phyloP scores from a whole-genome alignment of 53 echinoderm and acorn worm species.

The Echinometra lucunter region DNA sequence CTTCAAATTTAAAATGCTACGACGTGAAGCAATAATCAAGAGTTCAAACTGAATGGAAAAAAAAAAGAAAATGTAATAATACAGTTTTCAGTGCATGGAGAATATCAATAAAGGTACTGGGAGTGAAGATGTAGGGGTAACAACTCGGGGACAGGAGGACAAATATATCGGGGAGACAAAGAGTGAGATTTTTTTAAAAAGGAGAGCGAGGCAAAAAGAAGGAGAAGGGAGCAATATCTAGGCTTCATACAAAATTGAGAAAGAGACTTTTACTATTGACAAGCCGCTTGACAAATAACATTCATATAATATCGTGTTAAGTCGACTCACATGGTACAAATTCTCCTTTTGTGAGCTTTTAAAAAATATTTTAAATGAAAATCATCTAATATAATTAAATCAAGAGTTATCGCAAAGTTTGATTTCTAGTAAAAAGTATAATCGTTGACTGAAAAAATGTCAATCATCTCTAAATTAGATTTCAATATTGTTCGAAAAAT shows the following conservation, averaged over 20 bases:
- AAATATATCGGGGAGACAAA: constrained; percentile 27
- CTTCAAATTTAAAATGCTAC: constrained; percentile 32
- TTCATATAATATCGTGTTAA: no score
- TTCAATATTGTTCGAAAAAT: no score
- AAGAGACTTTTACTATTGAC: background rate
- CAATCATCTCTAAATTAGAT: no score
- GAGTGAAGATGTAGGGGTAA: background rate
- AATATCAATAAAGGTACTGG: background rate
- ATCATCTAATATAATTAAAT: no score
- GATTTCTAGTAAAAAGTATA: no score
- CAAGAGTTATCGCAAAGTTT: no score
- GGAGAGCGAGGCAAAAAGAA: background rate
- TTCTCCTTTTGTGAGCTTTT: no score
- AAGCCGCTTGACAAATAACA: background rate
- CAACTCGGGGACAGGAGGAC: background rate
- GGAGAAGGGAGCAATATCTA: background rate
- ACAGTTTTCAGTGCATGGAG: background rate
- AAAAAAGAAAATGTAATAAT: background rate
- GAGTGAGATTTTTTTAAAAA: background rate
- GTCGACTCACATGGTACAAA: no score
- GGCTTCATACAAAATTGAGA: background rate
- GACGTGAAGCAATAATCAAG: background rate
- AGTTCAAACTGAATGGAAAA: background rate
- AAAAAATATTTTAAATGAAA: no score
- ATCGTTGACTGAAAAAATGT: no score